Base-by-base conservation (phyloP, 2,797 vertebrate genomes). In the Coregonus suidteri region DNA sequence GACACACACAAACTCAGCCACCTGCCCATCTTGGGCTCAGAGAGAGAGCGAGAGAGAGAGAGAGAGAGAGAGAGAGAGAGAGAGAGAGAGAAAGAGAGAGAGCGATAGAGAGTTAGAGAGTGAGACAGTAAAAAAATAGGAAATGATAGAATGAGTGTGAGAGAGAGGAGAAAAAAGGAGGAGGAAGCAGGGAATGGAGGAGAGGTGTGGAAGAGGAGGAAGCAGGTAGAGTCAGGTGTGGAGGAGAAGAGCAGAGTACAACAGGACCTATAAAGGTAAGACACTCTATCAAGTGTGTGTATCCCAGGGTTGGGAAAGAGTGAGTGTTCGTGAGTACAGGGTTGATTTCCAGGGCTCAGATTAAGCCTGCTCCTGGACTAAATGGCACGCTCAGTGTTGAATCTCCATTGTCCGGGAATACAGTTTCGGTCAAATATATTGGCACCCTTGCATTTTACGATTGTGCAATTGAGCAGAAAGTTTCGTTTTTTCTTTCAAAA, bases 141-240 rank as follows among this genome's bases (percentile, higher is more conserved):
- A 77, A 78, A 72, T 9, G 34, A 76, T 87, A 83, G 78, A 83
- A 11, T 25, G 76, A 13, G 1, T 3, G 20, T 37, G 34, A 53
- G 56, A 47, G 41, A 2, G 41, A 34, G 31, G 31, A 34, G 31
- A 34, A 34, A 34, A 34, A 34, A 34, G 31, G 31, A 34, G 31
- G 31, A 34, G 9, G 11, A 47, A 47, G 9, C 11, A 47, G 9
- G 41, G 41, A 47, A 47, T 47, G 41, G 9, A 47, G 9, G 41
- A 11, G 0, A 47, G 41, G 41, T 47, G 41, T 47, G 7, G 0
- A 11, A 47, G 41, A 47, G 41, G 41, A 47, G 41, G 41, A 47
- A 47, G 9, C 7, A 47, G 41, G 41, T 47, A 1, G 41, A 47
- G 9, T 47, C 9, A 47, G 41, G 41, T 47, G 41, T 34, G 31